Evolutionary conservation across 2,113 vertebrate species (phyloP).

Genomic region (Lepidothrix coronata): DNA sequence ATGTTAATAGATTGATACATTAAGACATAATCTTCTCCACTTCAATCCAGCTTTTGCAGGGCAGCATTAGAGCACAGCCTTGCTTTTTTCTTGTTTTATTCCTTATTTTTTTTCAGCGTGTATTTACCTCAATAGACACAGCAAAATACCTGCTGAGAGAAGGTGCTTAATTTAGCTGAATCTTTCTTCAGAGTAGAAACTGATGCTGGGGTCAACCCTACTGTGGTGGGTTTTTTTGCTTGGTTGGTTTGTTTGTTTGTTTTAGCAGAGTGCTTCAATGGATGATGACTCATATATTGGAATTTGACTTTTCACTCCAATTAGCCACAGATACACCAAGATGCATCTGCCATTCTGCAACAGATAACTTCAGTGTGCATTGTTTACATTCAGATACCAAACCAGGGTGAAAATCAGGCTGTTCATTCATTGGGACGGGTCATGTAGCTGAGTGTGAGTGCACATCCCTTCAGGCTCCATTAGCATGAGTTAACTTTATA

Average conservation of each 20-base stretch:
- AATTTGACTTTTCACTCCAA: not conserved
- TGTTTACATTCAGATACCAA: not conserved
- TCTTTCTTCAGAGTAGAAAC: not conserved
- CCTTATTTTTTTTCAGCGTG: too few relatives aligned
- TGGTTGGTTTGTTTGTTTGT: not conserved
- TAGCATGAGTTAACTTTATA: slow-evolving; percentile 42
- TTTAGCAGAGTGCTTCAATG: not conserved
- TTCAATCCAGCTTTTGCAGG: not conserved
- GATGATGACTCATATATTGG: not conserved
- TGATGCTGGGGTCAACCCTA: not conserved
- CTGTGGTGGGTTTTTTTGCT: too few relatives aligned
- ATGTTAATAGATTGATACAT: not conserved
- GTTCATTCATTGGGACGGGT: not conserved
- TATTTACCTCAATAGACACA: not conserved
- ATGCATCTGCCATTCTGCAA: not conserved
- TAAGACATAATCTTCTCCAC: not conserved
- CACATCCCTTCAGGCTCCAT: slow-evolving; percentile 1
- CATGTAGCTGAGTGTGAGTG: not conserved
- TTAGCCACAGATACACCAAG: not conserved
- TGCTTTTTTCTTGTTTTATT: not conserved
- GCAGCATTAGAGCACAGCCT: not conserved
- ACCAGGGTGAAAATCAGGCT: not conserved
- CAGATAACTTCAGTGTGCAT: not conserved
- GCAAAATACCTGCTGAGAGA: not conserved
- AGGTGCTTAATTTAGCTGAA: not conserved